These are phyloP conservation scores for Ochropleura plecta DNA, from an alignment of 2,888 invertebrate genomes.

Conservation along the genomic window DNA sequence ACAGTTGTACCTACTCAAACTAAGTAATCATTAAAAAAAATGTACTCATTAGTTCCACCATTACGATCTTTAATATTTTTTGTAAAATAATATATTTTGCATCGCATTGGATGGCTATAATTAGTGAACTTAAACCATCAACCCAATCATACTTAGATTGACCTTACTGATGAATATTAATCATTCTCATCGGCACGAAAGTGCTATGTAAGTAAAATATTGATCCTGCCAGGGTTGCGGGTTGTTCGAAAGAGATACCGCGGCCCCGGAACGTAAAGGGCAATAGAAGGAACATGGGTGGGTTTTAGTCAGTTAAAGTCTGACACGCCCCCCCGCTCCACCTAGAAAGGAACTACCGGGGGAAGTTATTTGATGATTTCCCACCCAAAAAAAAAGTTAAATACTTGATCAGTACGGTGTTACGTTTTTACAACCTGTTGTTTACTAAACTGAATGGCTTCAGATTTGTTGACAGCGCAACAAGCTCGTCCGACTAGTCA, in stretches of 20 bases:
- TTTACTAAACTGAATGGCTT: neutral
- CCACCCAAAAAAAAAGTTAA: no score
- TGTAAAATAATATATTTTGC: neutral
- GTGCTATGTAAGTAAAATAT: constrained; percentile 11
- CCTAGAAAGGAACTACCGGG: no score
- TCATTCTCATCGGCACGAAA: neutral
- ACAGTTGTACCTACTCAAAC: neutral
- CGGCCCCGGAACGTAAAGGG: no score
- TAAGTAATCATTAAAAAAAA: constrained; percentile 45
- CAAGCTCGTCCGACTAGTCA: neutral
- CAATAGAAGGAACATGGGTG: no score
- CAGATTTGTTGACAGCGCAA: neutral
- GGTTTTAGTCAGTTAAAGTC: no score
- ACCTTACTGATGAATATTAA: constrained; percentile 28
- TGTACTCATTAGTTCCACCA: constrained; percentile 44
- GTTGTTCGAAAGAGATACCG: no score
- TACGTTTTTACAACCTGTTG: neutral
- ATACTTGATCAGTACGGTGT: neutral
- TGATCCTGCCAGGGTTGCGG: no score
- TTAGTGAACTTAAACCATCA: constrained; percentile 39
- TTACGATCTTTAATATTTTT: constrained; percentile 41
- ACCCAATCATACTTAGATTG: constrained; percentile 25
- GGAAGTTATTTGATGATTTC: no score
- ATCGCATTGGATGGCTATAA: constrained; percentile 38
- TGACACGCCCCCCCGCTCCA: no score